A percentile compares a stretch with the other conserved stretches of the same genome.
Evolutionary conservation across 1,140 invertebrate species (phyloP).

Genomic region (Caerostris extrusa): DNA sequence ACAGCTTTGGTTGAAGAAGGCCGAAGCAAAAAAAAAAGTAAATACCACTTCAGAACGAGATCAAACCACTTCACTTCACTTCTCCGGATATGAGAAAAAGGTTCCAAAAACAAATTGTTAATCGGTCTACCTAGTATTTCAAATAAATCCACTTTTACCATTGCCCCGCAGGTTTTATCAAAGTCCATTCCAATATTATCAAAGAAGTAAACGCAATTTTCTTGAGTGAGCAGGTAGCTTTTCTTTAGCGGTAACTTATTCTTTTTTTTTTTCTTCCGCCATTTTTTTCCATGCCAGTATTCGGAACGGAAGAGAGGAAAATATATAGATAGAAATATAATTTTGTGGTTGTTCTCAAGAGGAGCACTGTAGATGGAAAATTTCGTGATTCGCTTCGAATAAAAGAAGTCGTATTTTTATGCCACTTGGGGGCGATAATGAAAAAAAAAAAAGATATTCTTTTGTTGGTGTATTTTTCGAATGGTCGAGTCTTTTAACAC

Average conservation of each 20-base stretch:
- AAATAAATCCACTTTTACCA: slow-evolving; percentile 18
- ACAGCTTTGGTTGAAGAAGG: neutral
- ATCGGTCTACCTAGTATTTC: neutral
- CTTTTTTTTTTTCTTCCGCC: neutral
- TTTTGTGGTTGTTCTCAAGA: neutral
- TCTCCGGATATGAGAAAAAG: neutral
- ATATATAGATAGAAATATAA: slow-evolving; percentile 15
- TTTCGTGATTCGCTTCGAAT: slow-evolving; percentile 15
- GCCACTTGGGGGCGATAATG: neutral
- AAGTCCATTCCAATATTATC: slow-evolving; percentile 41
- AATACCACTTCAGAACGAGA: neutral
- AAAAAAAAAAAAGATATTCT: no score
- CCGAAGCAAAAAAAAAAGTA: neutral
- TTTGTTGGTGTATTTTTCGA: no score
- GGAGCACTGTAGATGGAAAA: neutral
- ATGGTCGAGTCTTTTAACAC: no score
- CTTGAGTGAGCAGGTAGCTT: neutral
- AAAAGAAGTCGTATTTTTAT: slow-evolving; percentile 46
- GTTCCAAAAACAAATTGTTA: slow-evolving; percentile 1
- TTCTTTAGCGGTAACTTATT: neutral
- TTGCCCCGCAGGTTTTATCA: slow-evolving; percentile 40
- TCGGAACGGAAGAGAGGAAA: neutral
- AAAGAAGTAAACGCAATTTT: slow-evolving; percentile 35
- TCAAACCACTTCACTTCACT: neutral
- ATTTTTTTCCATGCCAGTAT: neutral